These are phyloP conservation scores for Burhinus bistriatus DNA, from an alignment of 2,113 vertebrate species.

Conservation along the genomic window DNA sequence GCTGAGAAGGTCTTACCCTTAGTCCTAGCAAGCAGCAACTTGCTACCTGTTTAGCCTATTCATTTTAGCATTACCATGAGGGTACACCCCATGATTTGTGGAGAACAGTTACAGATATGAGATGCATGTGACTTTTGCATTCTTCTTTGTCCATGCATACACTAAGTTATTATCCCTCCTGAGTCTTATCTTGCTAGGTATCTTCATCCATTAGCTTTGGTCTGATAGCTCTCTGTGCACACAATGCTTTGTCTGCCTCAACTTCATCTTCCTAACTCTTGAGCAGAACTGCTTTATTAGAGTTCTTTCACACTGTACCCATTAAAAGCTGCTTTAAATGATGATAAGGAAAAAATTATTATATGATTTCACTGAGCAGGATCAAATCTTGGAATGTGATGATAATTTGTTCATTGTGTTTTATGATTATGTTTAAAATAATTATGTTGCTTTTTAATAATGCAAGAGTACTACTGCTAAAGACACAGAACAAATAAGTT, in stretches of 20 bases:
- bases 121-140: background rate
- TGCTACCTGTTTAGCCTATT: background rate
- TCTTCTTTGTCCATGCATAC: background rate
- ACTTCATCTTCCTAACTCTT: background rate
- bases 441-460: background rate
- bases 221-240: background rate
- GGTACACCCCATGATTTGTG: background rate
- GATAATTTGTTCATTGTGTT: background rate
- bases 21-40: background rate
- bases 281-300: background rate
- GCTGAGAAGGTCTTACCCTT: background rate
- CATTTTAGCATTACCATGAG: background rate
- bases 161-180: background rate
- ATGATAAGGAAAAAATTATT: background rate
- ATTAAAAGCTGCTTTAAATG: background rate
- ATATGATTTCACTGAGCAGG: background rate
- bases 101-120: background rate
- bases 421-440: background rate
- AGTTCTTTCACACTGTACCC: background rate
- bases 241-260: background rate
- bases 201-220: background rate
- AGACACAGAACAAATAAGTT: background rate
- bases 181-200: background rate
- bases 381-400: background rate
- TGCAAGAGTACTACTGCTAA: background rate